Conservation (phyloP, 2,797 vertebrate species). For the Mallotus villosus region DNA sequence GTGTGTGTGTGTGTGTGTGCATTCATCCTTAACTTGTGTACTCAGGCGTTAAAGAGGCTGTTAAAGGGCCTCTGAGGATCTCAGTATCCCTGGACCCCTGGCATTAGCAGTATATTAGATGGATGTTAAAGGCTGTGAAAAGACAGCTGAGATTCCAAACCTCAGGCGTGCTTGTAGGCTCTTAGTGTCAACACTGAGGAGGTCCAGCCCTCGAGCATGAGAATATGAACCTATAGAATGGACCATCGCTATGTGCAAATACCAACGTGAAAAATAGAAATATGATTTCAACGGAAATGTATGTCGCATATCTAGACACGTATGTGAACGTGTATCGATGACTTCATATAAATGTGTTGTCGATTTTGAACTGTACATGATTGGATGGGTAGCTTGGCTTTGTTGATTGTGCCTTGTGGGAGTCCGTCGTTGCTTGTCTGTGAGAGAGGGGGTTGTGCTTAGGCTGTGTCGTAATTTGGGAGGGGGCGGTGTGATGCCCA, state of each 20-base stretch:
- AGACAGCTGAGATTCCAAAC: conserved; percentile 74
- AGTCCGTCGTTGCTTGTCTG: background rate
- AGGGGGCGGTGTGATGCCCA: background rate
- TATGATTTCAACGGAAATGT: too few relatives aligned
- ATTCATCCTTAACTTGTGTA: conserved; percentile 72
- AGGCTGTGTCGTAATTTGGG: background rate
- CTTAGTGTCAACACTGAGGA: background rate
- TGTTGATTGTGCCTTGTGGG: too few relatives aligned
- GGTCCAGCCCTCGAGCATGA: background rate
- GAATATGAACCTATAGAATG: background rate
- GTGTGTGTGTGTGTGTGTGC: background rate
- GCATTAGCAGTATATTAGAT: conserved; percentile 60
- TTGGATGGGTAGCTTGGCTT: too few relatives aligned
- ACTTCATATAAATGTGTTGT: too few relatives aligned
- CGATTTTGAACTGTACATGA: too few relatives aligned
- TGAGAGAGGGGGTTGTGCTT: background rate
- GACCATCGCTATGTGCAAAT: background rate
- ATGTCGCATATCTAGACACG: too few relatives aligned
- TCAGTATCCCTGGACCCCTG: conserved; percentile 50
- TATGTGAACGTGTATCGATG: too few relatives aligned
- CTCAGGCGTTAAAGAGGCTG: background rate
- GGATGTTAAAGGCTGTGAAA: conserved; percentile 75
- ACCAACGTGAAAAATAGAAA: background rate
- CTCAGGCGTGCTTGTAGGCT: conserved; percentile 44
- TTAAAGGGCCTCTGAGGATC: conserved; percentile 50